A percentile compares a stretch with the other conserved stretches of the same genome.
Conservation (phyloP, 2,888 invertebrate species). For the Tetragnatha montana region DNA sequence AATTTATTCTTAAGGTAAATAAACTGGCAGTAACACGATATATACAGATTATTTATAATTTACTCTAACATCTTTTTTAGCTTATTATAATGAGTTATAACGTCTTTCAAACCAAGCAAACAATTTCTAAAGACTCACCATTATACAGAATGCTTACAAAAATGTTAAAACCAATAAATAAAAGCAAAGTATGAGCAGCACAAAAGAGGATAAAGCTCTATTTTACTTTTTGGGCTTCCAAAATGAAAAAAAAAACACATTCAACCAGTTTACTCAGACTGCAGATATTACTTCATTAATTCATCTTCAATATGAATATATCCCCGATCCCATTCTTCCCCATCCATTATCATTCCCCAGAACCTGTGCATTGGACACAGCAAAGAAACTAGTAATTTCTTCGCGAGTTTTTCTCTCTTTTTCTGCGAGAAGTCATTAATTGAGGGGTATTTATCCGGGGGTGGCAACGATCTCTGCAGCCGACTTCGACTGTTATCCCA, state of each 20-base stretch:
- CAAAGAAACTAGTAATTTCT: not conserved
- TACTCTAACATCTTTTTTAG: too few relatives aligned
- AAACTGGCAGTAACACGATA: too few relatives aligned
- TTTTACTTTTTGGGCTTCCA: too few relatives aligned
- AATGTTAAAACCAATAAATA: too few relatives aligned
- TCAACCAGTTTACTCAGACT: not conserved
- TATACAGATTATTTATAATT: too few relatives aligned
- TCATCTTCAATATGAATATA: not conserved
- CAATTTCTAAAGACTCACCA: too few relatives aligned
- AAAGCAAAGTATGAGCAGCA: too few relatives aligned
- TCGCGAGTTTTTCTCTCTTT: not conserved
- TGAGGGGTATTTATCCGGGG: not conserved
- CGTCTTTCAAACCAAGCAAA: too few relatives aligned
- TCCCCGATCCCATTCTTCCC: not conserved
- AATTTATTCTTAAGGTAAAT: too few relatives aligned
- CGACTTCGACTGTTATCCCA: slow-evolving; percentile 17
- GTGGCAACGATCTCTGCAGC: slow-evolving; percentile 1
- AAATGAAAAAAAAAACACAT: not conserved
- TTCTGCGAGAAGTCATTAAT: not conserved
- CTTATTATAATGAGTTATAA: too few relatives aligned
- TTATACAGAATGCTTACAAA: too few relatives aligned
- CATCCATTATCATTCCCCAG: not conserved
- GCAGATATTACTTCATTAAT: not conserved
- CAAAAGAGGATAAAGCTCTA: too few relatives aligned
- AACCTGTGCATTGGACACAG: not conserved